Base-by-base conservation (phyloP, 1,140 invertebrate genomes). In the Ganaspis sp. region DNA sequence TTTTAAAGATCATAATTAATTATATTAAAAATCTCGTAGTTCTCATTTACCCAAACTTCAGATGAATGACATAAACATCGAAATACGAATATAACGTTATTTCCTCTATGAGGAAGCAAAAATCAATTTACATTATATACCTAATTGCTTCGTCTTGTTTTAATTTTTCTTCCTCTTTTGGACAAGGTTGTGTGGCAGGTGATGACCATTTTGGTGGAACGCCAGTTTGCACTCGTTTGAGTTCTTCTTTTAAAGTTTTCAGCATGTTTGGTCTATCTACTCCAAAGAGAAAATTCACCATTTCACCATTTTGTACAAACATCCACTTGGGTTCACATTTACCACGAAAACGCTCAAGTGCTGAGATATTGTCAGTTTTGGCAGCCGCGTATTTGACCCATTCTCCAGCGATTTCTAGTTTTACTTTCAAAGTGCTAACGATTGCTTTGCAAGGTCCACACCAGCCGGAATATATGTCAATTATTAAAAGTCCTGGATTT, bases 401-500 rank as follows among this genome's bases (percentile, higher is more conserved):
- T 81, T 97, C 95, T 69, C 95, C 95, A 0, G 95, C 96, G 0
- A 96, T 81, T 89, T 98, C 96, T 79, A 98, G 93, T 88, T 98
- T 98, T 76, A 98, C 92, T 88, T 96, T 96, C 79, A 98, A 91
- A 84, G 94, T 96, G 69, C 94, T 95, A 11, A 95, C 91, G 95
- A 98, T 96, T 34, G 95, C 96, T 37, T 93, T 85, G 85, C 97
- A 97, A 0, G 97, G 96, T 0, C 97, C 97, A 85, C 95, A 95
- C 97, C 97, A 98, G 75, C 96, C 95, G 5, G 96, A 95, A 88
- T 96, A 98, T 15, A 98, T 93, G 87, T 98, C 97, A 12, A 97
- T 92, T 49, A 98, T 95, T 94, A 91, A 69, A 5, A 98, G 88
- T 38, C 97, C 97, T 77, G 96, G 93, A 77, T 93, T 93, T 40